Evolutionary conservation across 1,140 invertebrate species (phyloP), one percentile per base, ranked within the genome.

Genomic region (Drosophila erecta): DNA sequence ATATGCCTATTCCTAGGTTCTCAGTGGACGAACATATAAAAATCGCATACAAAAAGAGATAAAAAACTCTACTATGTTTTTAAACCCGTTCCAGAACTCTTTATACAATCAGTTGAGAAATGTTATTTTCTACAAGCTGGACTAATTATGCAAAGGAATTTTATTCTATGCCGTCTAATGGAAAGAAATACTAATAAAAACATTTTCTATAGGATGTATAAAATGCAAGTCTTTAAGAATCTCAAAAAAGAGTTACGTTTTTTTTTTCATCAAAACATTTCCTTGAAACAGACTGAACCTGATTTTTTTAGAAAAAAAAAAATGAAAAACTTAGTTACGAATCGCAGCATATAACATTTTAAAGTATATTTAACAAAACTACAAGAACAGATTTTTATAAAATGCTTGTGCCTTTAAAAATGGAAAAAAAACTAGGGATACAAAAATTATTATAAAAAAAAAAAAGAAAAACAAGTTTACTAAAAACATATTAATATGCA

Each of bases 281-380:
- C 83, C 83, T 86, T 87, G 75, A 86, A 86, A 86, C 83, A 86
- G 83, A 86, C 83, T 86, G 83, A 86, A 86, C 73, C 75, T 86
- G 70, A 65, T 67, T 76, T 69, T 87, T 86, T 86, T 73, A 54
- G 12, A 65, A 50, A 74, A 67, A 79, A 79, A 59, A 47, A 47
- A 44, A 66, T 17, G 40, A 57, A 73, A 58, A 61, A 35, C 15
- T 76, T 50, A 61, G 60, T 75, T 70, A 70, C 15, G 58, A 55
- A 81, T 73, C 46, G 73, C 81, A 76, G 76, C 67, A 81, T 75
- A 78, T 65, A 78, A 78, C 53, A 71, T 78, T 81, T 73, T 53
- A 65, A 69, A 74, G 60, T 77, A 57, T 81, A 78, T 83, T 54
- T 66, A 77, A 73, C 37, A 40, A 69, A 81, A 81, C 57, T 44